A percentile compares a stretch with the other conserved stretches of the same genome.
Conservation (phyloP, 2,797 vertebrate genomes). For the Spizella passerina region DNA sequence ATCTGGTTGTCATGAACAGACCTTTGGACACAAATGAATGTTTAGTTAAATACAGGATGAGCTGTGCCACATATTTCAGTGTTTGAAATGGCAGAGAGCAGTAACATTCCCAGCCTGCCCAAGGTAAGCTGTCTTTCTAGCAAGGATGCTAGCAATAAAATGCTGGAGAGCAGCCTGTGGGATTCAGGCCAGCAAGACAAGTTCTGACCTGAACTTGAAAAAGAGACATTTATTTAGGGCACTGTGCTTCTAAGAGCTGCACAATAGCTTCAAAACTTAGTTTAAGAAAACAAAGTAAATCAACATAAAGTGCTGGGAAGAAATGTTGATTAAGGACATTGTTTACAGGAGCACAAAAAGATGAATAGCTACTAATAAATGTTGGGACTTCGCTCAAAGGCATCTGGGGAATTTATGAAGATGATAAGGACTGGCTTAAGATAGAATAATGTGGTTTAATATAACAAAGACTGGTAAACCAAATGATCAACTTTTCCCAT, state of each 20-base stretch:
- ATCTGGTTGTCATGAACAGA: not conserved
- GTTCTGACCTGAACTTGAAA: not conserved
- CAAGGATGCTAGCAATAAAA: not conserved
- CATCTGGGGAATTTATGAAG: slow-evolving; percentile 48
- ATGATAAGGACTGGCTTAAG: slow-evolving; percentile 24
- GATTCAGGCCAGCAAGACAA: not conserved
- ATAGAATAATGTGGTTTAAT: slow-evolving; percentile 47
- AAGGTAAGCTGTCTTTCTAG: not conserved
- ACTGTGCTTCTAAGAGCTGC: not conserved
- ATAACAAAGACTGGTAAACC: not conserved
- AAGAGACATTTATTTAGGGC: not conserved
- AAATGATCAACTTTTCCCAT: not conserved
- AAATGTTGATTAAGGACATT: slow-evolving; percentile 39
- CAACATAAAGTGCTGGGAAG: not conserved
- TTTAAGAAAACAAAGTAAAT: slow-evolving; percentile 39
- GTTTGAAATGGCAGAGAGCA: not conserved
- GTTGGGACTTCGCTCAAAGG: slow-evolving; percentile 36
- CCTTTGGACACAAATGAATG: not conserved
- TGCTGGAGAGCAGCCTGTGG: not conserved
- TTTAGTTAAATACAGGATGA: not conserved
- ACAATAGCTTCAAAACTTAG: not conserved
- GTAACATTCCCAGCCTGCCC: not conserved
- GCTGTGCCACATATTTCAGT: not conserved
- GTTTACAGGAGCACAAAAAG: slow-evolving; percentile 45
- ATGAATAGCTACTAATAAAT: slow-evolving; percentile 52